A percentile compares a stretch with the other conserved stretches of the same genome.
Evolutionary conservation across 2,113 vertebrate genomes (phyloP).

Genomic region (Emydocephalus ijimae): DNA sequence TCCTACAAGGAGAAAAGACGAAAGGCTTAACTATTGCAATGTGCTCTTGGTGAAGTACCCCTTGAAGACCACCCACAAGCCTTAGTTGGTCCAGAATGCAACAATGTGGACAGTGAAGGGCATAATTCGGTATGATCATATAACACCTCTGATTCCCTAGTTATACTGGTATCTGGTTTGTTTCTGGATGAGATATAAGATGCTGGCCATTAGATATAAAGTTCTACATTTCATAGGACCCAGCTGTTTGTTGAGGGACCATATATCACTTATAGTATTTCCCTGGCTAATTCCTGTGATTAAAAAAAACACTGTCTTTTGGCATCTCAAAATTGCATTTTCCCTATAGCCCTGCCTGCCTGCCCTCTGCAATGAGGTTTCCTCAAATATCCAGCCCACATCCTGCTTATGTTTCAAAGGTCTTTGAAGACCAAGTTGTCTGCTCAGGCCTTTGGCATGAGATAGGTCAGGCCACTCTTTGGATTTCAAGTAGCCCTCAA

Average conservation of each 20-base stretch:
- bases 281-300: not conserved
- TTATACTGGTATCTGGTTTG: not conserved
- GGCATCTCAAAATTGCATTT: not conserved
- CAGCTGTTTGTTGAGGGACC: not conserved
- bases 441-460: not conserved
- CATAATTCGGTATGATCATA: not conserved
- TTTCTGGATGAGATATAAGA: not conserved
- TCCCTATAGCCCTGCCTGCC: not conserved
- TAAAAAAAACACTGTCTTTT: not conserved
- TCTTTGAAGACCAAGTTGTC: not conserved
- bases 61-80: not conserved
- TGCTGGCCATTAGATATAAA: not conserved
- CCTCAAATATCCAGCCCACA: not conserved
- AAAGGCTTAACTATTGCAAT: not conserved
- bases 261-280: not conserved
- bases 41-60: not conserved
- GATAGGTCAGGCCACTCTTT: not conserved
- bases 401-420: not conserved
- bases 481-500: not conserved
- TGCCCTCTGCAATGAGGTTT: not conserved
- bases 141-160: not conserved
- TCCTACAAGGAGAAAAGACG: not conserved
- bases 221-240: not conserved
- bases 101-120: not conserved
- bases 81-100: not conserved